These are phyloP conservation scores for Melolontha melolontha DNA, from an alignment of 2,888 invertebrate genomes.

Conservation along the genomic window DNA sequence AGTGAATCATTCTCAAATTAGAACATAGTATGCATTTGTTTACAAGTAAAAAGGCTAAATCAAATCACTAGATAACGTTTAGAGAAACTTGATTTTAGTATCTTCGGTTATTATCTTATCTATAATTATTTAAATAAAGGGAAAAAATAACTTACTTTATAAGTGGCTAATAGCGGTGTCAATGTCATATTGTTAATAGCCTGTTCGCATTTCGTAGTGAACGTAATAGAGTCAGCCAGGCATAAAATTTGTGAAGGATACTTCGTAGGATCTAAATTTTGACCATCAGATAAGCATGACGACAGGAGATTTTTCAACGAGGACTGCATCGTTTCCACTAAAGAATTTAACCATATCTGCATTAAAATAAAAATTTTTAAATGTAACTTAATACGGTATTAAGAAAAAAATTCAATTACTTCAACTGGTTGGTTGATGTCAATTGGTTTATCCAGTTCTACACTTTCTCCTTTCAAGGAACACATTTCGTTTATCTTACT, in stretches of 20 bases:
- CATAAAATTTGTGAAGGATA: constrained; percentile 87
- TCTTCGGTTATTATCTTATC: too few relatives aligned
- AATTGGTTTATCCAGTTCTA: constrained; percentile 76
- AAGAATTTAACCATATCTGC: constrained; percentile 80
- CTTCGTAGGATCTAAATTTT: constrained; percentile 71
- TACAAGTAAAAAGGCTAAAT: too few relatives aligned
- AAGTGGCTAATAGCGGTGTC: constrained; percentile 66
- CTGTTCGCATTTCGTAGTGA: constrained; percentile 86
- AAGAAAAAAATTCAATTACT: constrained; percentile 64
- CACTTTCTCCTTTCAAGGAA: constrained; percentile 81
- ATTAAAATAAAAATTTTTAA: not conserved
- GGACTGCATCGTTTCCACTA: constrained; percentile 85
- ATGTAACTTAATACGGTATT: too few relatives aligned
- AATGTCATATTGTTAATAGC: constrained; percentile 78
- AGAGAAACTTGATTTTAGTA: too few relatives aligned
- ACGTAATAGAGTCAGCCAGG: constrained; percentile 85
- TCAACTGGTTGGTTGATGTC: constrained; percentile 82
- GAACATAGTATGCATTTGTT: too few relatives aligned
- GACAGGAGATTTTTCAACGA: constrained; percentile 79
- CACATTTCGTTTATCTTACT: constrained; percentile 73
- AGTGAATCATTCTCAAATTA: too few relatives aligned
- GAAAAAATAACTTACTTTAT: constrained; percentile 63
- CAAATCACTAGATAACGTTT: too few relatives aligned
- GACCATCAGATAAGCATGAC: constrained; percentile 68
- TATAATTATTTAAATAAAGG: constrained; percentile 51